phyloP scores from a whole-genome alignment of 2,797 vertebrate genomes.

The Tolypeutes matacus region DNA sequence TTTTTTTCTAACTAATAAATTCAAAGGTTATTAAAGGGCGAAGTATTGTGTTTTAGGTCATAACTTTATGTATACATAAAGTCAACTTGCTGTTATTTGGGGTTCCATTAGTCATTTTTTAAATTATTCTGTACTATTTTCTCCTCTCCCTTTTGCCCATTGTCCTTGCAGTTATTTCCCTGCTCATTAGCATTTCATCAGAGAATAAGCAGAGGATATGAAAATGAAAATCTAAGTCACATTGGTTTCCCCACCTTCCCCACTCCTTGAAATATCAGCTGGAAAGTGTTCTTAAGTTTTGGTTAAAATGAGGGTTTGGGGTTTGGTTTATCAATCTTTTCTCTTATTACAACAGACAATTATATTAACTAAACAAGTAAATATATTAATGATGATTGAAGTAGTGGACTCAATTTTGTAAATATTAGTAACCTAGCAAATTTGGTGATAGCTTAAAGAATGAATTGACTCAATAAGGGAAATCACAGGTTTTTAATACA shows the following conservation, averaged over 20 bases:
- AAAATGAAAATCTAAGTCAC: conserved; percentile 55
- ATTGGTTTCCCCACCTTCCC: background rate
- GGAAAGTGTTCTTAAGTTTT: conserved; percentile 54
- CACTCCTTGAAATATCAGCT: conserved; percentile 24
- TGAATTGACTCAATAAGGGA: background rate
- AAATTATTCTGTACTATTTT: conserved; percentile 15
- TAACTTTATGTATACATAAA: conserved; percentile 45
- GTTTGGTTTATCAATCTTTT: conserved; percentile 47
- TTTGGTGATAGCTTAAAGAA: conserved; percentile 54
- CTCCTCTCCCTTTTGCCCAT: conserved; percentile 35
- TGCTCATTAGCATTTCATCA: conserved; percentile 38
- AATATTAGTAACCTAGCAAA: conserved; percentile 48
- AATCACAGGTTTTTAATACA: conserved; percentile 31
- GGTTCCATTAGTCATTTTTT: conserved; percentile 60
- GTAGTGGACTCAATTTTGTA: conserved; percentile 35
- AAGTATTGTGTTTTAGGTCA: conserved; percentile 54
- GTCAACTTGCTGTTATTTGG: conserved; percentile 51
- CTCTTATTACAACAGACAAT: conserved; percentile 2
- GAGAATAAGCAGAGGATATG: conserved; percentile 60
- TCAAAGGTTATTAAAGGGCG: conserved; percentile 76
- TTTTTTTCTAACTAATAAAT: conserved; percentile 77
- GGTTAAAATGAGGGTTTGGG: conserved; percentile 48
- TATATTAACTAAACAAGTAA: background rate
- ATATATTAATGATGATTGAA: background rate
- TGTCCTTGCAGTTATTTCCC: conserved; percentile 50